phyloP scores from a whole-genome alignment of 1,140 invertebrate genomes.

The Cryptotermes secundus region DNA sequence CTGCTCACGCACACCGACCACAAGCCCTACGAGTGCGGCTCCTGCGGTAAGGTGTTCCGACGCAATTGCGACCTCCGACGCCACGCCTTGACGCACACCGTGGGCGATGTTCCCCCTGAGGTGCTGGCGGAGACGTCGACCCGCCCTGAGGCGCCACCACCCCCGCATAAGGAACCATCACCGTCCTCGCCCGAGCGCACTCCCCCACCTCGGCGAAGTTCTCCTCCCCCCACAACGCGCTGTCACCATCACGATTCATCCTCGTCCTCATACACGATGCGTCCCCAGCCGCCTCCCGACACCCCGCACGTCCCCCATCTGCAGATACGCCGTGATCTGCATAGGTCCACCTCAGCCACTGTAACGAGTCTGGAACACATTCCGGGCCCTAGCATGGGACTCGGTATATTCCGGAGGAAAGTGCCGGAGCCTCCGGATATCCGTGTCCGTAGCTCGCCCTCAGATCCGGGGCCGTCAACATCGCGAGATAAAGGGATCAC shows the following conservation, averaged over 20 bases:
- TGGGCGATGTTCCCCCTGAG: constrained; percentile 75
- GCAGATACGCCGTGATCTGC: constrained; percentile 30
- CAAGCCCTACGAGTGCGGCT: constrained; percentile 90
- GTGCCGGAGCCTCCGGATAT: constrained; percentile 23
- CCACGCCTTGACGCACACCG: constrained; percentile 81
- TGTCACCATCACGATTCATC: not conserved
- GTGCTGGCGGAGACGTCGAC: constrained; percentile 57
- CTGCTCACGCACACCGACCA: constrained; percentile 93
- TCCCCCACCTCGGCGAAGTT: not conserved
- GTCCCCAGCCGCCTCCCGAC: constrained; percentile 18
- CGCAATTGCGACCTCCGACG: constrained; percentile 81
- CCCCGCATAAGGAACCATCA: not conserved
- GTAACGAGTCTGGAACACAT: constrained; percentile 21
- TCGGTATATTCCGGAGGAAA: not conserved
- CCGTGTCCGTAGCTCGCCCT: not conserved
- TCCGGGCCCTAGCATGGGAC: not conserved
- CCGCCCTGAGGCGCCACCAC: not conserved
- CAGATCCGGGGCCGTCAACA: not conserved
- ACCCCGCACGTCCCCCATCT: constrained; percentile 15
- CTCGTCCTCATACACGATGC: constrained; percentile 23
- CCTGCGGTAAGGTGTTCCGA: constrained; percentile 85
- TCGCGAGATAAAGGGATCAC: not conserved
- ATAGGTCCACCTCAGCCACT: not conserved
- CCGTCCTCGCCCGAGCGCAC: not conserved
- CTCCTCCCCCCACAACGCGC: constrained; percentile 16